phyloP scores from a whole-genome alignment of 53 echinoderm and acorn worm genomes.

The Astropecten irregularis region DNA sequence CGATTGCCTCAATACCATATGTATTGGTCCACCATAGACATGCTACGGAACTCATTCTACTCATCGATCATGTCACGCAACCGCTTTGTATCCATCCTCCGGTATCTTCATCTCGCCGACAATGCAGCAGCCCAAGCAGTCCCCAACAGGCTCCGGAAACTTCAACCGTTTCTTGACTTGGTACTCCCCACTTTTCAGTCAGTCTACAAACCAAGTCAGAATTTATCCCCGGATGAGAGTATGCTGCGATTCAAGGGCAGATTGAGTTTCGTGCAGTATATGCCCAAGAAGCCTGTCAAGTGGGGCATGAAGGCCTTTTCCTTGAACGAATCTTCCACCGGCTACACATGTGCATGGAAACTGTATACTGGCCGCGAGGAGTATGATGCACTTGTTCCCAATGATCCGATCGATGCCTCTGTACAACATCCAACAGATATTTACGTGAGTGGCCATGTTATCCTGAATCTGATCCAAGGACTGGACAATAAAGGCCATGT shows the following conservation, averaged over 20 bases:
- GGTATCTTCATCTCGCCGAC: conserved; percentile 25
- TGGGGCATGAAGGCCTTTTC: conserved; percentile 35
- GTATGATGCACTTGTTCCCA: not conserved
- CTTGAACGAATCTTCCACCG: not conserved
- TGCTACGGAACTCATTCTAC: not conserved
- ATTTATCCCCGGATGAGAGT: conserved; percentile 27
- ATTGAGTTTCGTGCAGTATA: conserved; percentile 27
- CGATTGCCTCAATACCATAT: conserved; percentile 22
- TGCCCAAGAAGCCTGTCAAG: conserved; percentile 44
- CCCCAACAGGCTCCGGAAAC: conserved; percentile 12
- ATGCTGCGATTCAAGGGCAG: conserved; percentile 49
- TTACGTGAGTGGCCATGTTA: conserved; percentile 4
- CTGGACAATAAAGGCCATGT: conserved; percentile 22
- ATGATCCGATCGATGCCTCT: not conserved
- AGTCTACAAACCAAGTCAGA: conserved; percentile 22
- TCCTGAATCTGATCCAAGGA: conserved; percentile 16
- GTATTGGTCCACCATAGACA: conserved; percentile 28
- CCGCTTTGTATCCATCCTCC: not conserved
- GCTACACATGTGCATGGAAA: conserved; percentile 19
- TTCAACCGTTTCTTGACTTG: conserved; percentile 35
- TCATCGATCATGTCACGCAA: conserved; percentile 9
- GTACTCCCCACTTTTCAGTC: conserved; percentile 17
- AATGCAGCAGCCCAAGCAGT: not conserved
- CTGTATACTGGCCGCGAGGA: conserved; percentile 37
- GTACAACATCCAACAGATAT: conserved; percentile 13